Conservation (phyloP, 2,888 invertebrate species). For the Cephus runcator region DNA sequence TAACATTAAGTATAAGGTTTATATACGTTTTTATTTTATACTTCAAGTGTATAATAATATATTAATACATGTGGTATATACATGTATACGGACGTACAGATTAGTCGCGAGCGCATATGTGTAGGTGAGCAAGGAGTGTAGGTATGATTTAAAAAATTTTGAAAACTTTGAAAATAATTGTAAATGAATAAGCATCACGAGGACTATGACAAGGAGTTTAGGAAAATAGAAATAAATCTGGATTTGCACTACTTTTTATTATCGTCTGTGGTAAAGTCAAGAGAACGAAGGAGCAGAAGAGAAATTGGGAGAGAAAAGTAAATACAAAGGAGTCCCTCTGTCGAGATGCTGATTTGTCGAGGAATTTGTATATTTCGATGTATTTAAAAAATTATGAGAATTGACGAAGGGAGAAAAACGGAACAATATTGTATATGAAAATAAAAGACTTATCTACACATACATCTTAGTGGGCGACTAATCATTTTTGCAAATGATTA, state of each 20-base stretch:
- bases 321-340: background rate
- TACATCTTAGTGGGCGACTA: background rate
- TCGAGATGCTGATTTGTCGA: conserved; percentile 12
- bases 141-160: too few relatives aligned
- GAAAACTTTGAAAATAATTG: too few relatives aligned
- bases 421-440: conserved; percentile 15
- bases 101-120: background rate
- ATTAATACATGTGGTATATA: conserved; percentile 7
- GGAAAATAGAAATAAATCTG: conserved; percentile 13
- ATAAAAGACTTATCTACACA: conserved; percentile 24
- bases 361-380: conserved; percentile 20
- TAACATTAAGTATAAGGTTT: background rate
- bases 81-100: background rate
- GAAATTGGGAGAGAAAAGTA: background rate
- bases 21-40: conserved; percentile 18
- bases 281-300: background rate
- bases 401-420: background rate
- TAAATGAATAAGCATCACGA: background rate
- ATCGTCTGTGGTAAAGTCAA: background rate
- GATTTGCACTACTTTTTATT: conserved; percentile 22
- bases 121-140: too few relatives aligned
- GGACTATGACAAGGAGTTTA: conserved; percentile 8
- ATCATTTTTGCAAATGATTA: background rate
- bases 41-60: conserved; percentile 14
- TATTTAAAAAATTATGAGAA: conserved; percentile 7